A percentile compares a stretch with the other conserved stretches of the same genome.
These are phyloP conservation scores for Stichodactyla helianthus DNA, from an alignment of 64 coral and sea anemone species.

Conservation along the genomic window DNA sequence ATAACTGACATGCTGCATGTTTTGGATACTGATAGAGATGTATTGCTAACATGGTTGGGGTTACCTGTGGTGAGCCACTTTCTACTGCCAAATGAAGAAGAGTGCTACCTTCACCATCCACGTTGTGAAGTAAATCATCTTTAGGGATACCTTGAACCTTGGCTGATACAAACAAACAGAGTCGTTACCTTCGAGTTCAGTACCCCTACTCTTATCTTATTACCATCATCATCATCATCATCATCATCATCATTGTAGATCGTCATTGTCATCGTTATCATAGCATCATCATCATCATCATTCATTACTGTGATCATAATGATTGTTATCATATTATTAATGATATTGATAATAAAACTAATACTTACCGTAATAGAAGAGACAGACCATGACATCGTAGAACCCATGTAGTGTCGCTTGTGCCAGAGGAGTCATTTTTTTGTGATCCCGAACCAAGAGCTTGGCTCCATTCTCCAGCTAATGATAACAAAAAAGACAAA, in stretches of 20 bases:
- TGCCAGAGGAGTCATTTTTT: constrained; percentile 81
- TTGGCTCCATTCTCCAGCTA: constrained; percentile 58
- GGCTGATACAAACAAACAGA: constrained; percentile 18
- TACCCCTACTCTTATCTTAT: neutral
- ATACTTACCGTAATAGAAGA: constrained; percentile 74
- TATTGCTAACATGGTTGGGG: neutral
- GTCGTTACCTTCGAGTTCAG: neutral
- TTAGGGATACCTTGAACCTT: constrained; percentile 50
- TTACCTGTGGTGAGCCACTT: constrained; percentile 79
- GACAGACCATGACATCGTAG: constrained; percentile 73
- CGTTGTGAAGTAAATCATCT: constrained; percentile 73
- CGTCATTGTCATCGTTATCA: neutral
- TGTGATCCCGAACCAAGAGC: constrained; percentile 72
- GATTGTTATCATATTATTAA: neutral
- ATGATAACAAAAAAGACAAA: neutral
- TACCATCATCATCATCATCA: neutral
- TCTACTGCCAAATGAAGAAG: constrained; percentile 84
- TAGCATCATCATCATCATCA: no score
- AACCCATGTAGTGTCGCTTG: constrained; percentile 77
- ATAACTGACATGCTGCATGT: no score
- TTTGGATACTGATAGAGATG: neutral
- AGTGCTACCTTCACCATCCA: constrained; percentile 72
- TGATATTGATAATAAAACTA: neutral
- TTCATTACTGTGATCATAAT: neutral
- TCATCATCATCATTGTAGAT: neutral